Conservation (phyloP, 2,113 vertebrate species). For the Corythaixoides concolor region DNA sequence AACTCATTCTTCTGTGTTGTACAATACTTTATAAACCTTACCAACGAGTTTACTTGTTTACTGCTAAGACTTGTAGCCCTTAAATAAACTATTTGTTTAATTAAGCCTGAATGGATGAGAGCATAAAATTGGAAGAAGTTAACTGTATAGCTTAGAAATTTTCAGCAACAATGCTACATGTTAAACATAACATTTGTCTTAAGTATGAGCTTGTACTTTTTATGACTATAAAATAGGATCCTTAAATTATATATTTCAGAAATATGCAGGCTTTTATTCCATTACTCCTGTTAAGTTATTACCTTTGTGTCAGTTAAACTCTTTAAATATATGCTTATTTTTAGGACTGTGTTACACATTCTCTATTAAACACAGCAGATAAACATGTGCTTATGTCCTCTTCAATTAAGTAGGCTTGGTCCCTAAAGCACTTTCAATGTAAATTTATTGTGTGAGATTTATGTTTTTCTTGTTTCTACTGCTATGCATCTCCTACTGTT, state of each 20-base stretch:
- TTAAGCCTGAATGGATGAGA: not conserved
- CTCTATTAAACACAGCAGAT: conserved; percentile 20
- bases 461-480: conserved; percentile 54
- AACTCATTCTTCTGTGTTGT: not conserved
- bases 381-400: conserved; percentile 14
- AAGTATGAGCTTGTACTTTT: conserved; percentile 39
- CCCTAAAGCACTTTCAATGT: conserved; percentile 49
- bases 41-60: not conserved
- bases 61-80: not conserved
- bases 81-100: not conserved
- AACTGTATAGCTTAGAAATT: not conserved
- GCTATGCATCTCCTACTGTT: conserved; percentile 25
- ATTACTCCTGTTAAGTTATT: not conserved
- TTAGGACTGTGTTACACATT: not conserved
- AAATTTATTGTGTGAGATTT: conserved; percentile 62
- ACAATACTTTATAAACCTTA: not conserved
- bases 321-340: conserved; percentile 33
- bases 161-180: not conserved
- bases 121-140: not conserved
- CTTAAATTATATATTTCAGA: conserved; percentile 22
- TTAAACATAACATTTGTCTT: not conserved
- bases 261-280: conserved; percentile 15
- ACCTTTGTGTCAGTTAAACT: not conserved
- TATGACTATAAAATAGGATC: not conserved
- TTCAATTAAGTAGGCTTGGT: conserved; percentile 27